Conservation (phyloP, 2,797 vertebrate genomes). For the Dipus sagitta region DNA sequence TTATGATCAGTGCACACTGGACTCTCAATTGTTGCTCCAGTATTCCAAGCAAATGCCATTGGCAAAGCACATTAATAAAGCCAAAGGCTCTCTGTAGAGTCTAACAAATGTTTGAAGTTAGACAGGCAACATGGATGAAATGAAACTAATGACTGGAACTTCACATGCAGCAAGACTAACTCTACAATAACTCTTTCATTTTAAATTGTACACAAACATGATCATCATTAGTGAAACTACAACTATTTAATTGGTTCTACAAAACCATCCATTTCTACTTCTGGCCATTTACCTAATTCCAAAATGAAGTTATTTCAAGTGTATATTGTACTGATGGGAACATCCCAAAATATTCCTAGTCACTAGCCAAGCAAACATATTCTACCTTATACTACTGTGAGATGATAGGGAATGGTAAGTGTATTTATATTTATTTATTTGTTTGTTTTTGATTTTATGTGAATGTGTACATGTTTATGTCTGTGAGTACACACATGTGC, state of each 20-base stretch:
- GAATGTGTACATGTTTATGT: too few species aligned
- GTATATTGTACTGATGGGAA: background rate
- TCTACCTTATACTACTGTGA: background rate
- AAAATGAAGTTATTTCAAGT: background rate
- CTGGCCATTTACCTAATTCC: background rate
- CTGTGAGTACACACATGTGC: too few species aligned
- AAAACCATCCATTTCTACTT: background rate
- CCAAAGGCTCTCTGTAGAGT: background rate
- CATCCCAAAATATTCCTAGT: background rate
- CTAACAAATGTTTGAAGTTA: background rate
- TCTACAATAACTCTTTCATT: background rate
- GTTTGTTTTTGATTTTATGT: too few species aligned
- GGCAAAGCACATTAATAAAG: background rate
- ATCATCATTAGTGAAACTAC: background rate
- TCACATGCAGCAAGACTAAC: background rate
- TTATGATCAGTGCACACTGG: conserved; percentile 29
- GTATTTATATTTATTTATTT: too few species aligned
- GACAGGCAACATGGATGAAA: background rate
- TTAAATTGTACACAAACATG: background rate
- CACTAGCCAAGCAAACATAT: background rate
- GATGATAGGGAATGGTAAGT: background rate
- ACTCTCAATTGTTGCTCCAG: conserved; percentile 17
- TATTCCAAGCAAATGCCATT: background rate
- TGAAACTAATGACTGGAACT: background rate
- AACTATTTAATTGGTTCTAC: background rate